phyloP scores from a whole-genome alignment of 2,797 vertebrate genomes.

The Platalea minor region DNA sequence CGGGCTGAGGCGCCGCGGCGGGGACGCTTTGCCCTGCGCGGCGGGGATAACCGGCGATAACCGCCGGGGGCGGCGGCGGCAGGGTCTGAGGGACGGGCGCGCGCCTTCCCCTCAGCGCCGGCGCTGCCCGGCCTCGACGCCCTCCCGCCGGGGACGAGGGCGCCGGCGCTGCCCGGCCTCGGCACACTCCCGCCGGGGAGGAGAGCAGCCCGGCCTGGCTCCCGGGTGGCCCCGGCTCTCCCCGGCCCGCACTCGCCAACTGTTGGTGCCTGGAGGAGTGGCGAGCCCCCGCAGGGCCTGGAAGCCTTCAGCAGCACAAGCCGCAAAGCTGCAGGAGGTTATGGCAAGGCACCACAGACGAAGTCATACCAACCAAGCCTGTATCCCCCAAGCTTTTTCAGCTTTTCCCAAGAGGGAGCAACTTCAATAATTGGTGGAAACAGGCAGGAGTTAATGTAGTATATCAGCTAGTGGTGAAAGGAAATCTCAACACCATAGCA shows the following conservation, averaged over 20 bases:
- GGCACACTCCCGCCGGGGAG: too few species aligned
- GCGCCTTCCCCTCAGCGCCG: background rate
- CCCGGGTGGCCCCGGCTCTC: too few species aligned
- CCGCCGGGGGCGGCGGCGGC: background rate
- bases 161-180: too few species aligned
- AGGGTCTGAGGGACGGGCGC: background rate
- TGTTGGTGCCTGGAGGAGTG: too few species aligned
- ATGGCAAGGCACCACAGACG: rapidly evolving
- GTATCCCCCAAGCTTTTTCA: too few species aligned
- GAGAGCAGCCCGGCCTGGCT: too few species aligned
- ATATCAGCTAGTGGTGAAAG: background rate
- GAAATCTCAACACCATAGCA: background rate
- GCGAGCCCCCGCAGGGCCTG: background rate
- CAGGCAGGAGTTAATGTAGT: background rate
- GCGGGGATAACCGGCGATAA: background rate
- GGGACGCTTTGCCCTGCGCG: background rate
- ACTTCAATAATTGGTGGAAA: background rate
- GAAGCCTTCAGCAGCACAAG: background rate
- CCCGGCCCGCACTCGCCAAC: rapidly evolving
- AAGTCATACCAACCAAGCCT: too few species aligned
- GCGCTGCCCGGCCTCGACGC: too few species aligned
- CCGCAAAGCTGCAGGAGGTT: background rate
- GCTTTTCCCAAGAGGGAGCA: background rate
- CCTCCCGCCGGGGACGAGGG: too few species aligned
- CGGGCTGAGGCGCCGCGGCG: background rate